phyloP scores from a whole-genome alignment of 2,888 invertebrate species.

The Tipula lateralis region DNA sequence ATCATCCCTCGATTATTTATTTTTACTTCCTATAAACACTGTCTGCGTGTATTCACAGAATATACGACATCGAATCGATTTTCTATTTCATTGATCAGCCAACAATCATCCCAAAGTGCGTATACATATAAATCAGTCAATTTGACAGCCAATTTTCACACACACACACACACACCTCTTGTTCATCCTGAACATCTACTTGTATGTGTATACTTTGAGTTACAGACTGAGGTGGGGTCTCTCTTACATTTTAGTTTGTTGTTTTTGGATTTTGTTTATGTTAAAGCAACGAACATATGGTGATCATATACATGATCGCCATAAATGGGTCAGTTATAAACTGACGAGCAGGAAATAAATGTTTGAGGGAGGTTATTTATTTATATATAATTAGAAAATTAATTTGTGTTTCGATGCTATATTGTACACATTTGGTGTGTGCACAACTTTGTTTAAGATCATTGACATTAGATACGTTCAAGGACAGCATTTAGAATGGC shows the following conservation, averaged over 20 bases:
- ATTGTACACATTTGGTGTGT: neutral
- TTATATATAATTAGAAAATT: neutral
- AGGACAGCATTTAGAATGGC: neutral
- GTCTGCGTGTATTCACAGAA: neutral
- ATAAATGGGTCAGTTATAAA: neutral
- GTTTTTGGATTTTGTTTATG: neutral
- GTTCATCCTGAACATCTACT: neutral
- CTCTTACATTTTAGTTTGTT: neutral
- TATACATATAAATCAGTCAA: neutral
- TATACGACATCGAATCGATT: neutral
- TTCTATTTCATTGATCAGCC: neutral
- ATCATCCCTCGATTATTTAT: neutral
- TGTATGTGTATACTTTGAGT: neutral
- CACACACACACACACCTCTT: no score
- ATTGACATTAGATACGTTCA: neutral
- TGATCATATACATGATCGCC: neutral
- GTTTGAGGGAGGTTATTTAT: neutral
- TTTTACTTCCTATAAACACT: neutral
- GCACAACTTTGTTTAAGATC: neutral
- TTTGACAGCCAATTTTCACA: neutral
- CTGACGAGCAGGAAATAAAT: neutral
- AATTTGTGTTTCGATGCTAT: neutral
- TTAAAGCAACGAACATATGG: neutral
- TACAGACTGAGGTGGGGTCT: neutral
- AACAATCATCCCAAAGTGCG: neutral